Base-by-base conservation (phyloP, 2,888 invertebrate genomes). In the Pasiphila rectangulata region DNA sequence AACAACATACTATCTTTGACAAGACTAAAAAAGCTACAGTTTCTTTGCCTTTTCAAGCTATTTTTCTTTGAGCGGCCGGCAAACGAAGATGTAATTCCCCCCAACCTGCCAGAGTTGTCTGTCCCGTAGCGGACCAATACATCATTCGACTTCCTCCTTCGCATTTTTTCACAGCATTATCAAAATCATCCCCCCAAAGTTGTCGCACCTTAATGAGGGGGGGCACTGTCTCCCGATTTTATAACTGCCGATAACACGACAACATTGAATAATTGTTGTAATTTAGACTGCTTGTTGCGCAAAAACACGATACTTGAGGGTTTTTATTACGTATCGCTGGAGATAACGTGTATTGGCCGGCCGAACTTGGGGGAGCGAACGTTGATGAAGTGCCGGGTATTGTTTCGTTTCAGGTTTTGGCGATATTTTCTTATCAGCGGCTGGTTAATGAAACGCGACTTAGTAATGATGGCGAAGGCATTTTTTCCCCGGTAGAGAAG, bases 251-350 rank as follows among this genome's bases (percentile, higher is more conserved):
- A 87, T 86, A 86, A 75, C 82, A 74, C 69, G 67, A 75, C 69
- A 68, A 77, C 85, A 85, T 86, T 83, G 86, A 87, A 84, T 87
- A 86, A 87, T 85, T 87, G 87, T 83, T 79, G 79, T 83, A 80
- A 85, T 86, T 85, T 80, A 79, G 75, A 62, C 72, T 69, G 78
- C 82, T 83, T 83, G 83, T 83, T 83, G 79, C 70, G 72, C 73
- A 77, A 79, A 79, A 82, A 83, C 80, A 80, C 74, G 82, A 77
- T 69, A 76, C 76, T 65, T 62, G 56, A 44, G 55, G 69, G 65
- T 62, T 67, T 79, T 80, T 80, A 83, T 81, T 80, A 75, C 73
- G 77, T 79, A 75, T 76, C 69, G 68, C 67, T 67, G 63, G 55
- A 56, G 74, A 74, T 73, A 74, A 63, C 67, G 64, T 55, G 57